Evolutionary conservation across 1,140 invertebrate species (phyloP), one percentile per base, ranked within the genome.

Genomic region (Apis florea): DNA sequence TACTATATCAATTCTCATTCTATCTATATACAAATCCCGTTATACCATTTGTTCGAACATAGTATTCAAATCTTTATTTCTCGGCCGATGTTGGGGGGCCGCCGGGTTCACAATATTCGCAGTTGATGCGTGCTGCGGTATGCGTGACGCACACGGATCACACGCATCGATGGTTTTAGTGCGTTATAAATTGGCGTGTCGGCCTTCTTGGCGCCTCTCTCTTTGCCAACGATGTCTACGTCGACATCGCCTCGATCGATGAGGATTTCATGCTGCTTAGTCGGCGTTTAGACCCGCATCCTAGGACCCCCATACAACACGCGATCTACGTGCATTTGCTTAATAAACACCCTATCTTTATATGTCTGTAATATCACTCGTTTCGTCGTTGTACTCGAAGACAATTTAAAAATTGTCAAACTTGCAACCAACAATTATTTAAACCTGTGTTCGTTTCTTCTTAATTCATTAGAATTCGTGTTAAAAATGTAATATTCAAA

Each of bases 231-330:
- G 71, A 70, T 69, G 72, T 85, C 79, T 83, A 72, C 83, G 66
- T 83, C 87, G 81, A 84, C 86, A 80, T 90, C 86, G 26, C 61
- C 12, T 83, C 87, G 90, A 92, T 92, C 90, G 89, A 90, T 90
- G 90, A 80, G 89, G 86, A 92, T 91, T 90, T 90, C 86, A 87
- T 79, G 85, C 85, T 86, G 92, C 91, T 92, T 92, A 91, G 86
- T 90, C 90, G 90, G 87, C 90, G 86, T 91, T 92, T 90, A 92
- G 89, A 84, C 90, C 92, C 90, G 90, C 92, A 92, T 91, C 75
- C 83, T 74, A 56, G 71, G 61, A 75, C 88, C 83, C 87, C 80
- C 85, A 88, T 91, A 89, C 8, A 74, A 82, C 73, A 76, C 81
- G 84, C 78, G 79, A 54, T 85, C 69, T 72, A 76, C 83, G 68